Base-by-base conservation (phyloP, 2,797 vertebrate genomes). In the Graptemys geographica region DNA sequence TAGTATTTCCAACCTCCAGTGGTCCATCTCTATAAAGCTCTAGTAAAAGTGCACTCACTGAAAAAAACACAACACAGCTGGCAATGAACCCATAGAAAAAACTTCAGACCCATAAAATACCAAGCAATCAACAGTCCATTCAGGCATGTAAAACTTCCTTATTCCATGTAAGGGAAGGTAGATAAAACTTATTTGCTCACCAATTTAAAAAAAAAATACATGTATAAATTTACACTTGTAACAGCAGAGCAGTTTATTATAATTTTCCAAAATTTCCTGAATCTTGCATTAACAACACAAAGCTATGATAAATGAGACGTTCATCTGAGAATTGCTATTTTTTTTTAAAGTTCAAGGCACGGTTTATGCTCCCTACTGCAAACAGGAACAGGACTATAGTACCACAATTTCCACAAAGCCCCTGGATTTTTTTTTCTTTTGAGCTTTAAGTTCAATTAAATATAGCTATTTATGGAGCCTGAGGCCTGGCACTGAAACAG, bases 21-120 rank as follows among this genome's bases (percentile, higher is more conserved):
- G 89, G 93, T 52, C 4, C 44, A 87, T 10, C 28, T 80, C 85
- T 33, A n/a, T 76, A 89, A 90, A 95, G 93, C 28, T 79, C 87
- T 76, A 84, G 49, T 69, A 83, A 37, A 3, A 92, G 57, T 41
- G 49, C 33, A 2, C 19, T 85, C 79, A 74, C 85, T 62, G 91
- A 84, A 41, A 41, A 41, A 41, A 4, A 41, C 41, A 37, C 37
- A 37, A 37, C 41, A 41, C 52, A 87, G 79, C 74, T 37, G 1
- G 0, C n/a, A 90, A 85, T 33, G 28, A 11, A n/a, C 27, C 89
- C 47, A 59, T 12, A 79, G 76, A 84, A 96, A 90, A 92, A 25
- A 69, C 19, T 84, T 9, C 41, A 84, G 23, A 59, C 2, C 3
- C 27, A 41, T 4, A 81, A 13, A 21, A 76, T 18, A 59, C 52